phyloP scores from a whole-genome alignment of 2,113 vertebrate genomes.

The Condylura cristata region DNA sequence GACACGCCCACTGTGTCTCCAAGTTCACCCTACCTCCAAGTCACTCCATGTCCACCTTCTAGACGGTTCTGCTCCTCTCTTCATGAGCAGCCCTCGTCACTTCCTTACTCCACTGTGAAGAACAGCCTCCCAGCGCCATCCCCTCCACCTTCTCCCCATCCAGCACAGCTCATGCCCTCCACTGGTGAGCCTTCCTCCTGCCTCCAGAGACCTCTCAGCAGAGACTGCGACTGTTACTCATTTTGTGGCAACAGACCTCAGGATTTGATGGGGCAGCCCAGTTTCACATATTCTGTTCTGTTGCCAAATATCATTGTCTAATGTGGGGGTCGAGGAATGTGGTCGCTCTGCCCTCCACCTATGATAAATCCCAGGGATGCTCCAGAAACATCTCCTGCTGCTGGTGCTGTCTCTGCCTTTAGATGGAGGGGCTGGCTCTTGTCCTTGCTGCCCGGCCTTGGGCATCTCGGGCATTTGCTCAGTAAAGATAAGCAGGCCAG shows the following conservation, averaged over 20 bases:
- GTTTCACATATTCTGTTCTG: neutral
- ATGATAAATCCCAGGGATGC: neutral
- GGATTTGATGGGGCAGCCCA: neutral
- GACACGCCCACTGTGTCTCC: neutral
- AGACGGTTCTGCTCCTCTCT: too few species aligned
- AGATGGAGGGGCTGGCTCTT: neutral
- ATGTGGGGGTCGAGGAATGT: neutral
- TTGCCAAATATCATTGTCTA: neutral
- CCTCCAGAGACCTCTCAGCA: neutral
- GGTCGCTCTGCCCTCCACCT: neutral
- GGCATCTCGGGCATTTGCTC: neutral
- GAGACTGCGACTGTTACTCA: neutral
- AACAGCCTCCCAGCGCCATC: fast-evolving
- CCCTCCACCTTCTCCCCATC: neutral
- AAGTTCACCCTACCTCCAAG: neutral
- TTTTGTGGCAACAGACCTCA: neutral
- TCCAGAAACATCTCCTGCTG: neutral
- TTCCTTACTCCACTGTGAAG: neutral
- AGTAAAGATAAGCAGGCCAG: neutral
- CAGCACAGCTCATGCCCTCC: neutral
- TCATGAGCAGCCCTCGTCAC: neutral
- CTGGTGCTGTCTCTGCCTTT: fast-evolving
- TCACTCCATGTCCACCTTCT: neutral
- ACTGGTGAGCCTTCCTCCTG: neutral
- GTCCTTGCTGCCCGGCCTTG: neutral